phyloP scores from a whole-genome alignment of 2,113 vertebrate species.

The Helogale parvula region DNA sequence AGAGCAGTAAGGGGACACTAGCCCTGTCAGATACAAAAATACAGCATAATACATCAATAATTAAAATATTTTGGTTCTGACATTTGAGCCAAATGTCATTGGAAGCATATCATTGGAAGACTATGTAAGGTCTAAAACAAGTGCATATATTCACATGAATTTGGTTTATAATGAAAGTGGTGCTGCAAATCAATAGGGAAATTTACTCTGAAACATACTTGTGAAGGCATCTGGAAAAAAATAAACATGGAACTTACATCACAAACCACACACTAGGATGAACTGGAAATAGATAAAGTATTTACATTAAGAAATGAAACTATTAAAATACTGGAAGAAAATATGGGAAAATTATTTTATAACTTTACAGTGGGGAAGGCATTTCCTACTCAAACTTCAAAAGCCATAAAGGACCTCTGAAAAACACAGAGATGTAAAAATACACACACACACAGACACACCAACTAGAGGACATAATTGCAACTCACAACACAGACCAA shows the following conservation, averaged over 20 bases:
- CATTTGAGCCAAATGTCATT: not conserved
- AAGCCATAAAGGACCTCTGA: not conserved
- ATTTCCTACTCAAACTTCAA: constrained; percentile 1
- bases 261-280: not conserved
- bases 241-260: not conserved
- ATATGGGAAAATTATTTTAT: not conserved
- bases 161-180: not conserved
- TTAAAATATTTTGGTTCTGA: constrained; percentile 13
- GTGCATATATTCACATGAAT: not conserved
- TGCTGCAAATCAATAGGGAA: not conserved
- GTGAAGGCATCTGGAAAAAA: not conserved
- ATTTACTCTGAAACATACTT: not conserved
- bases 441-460: not conserved
- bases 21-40: constrained; percentile 20
- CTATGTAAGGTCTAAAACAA: not conserved
- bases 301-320: not conserved
- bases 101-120: not conserved
- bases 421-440: not conserved
- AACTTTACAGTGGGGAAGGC: not conserved
- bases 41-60: not conserved
- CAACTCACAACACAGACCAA: not conserved
- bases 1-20: not conserved
- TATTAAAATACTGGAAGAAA: not conserved
- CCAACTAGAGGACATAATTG: not conserved
- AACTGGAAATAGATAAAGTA: not conserved